Conservation (phyloP, 2,113 vertebrate species). For the Dolichallabes microphthalmus region DNA sequence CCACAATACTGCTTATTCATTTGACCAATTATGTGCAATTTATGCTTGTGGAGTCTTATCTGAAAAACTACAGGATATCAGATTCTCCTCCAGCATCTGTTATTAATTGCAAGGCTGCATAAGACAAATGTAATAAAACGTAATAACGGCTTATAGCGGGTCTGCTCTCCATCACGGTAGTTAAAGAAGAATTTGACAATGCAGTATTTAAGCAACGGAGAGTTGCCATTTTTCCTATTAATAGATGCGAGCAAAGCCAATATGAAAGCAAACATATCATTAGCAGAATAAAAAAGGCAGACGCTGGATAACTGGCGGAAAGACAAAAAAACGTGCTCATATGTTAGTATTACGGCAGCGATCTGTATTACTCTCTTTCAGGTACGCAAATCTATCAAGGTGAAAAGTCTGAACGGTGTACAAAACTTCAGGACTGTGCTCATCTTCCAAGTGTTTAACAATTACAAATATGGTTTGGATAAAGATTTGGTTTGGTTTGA, state of each 20-base stretch:
- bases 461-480: not conserved
- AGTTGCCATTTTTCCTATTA: not conserved
- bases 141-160: conserved; percentile 8
- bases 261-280: not conserved
- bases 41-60: not conserved
- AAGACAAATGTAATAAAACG: not conserved
- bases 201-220: not conserved
- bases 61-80: conserved; percentile 15
- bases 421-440: not conserved
- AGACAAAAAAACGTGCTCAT: not conserved
- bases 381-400: not conserved
- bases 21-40: conserved; percentile 20
- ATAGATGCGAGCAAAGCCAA: conserved; percentile 24
- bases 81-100: conserved; percentile 1
- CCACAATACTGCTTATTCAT: not conserved
- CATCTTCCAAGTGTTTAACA: not conserved
- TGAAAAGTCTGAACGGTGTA: not conserved
- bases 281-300: not conserved
- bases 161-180: not conserved
- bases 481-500: not conserved
- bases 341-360: too few relatives aligned
- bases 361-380: not conserved
- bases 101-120: conserved; percentile 4
- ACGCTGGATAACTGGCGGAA: not conserved
- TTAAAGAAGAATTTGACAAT: not conserved